These are phyloP conservation scores for Prosopocoilus inquinatus DNA, from an alignment of 2,888 invertebrate genomes.

Conservation along the genomic window DNA sequence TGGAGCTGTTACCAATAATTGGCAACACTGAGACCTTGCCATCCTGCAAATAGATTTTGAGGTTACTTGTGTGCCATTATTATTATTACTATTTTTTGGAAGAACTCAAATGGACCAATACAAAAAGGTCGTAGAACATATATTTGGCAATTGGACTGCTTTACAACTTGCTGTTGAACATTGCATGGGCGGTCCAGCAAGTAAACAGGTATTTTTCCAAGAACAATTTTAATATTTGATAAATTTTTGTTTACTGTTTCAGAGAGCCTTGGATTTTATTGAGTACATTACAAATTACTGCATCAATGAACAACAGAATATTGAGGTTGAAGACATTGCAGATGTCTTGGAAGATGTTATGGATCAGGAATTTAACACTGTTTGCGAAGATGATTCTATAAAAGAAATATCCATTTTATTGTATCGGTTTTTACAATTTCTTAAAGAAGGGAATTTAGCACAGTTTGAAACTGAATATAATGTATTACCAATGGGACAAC, in stretches of 20 bases:
- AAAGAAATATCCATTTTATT: constrained; percentile 62
- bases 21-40: not conserved
- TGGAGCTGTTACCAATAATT: too few relatives aligned
- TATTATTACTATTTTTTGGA: not conserved
- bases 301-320: constrained; percentile 55
- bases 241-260: constrained; percentile 23
- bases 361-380: constrained; percentile 72
- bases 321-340: constrained; percentile 59
- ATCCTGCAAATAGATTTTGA: too few relatives aligned
- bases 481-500: constrained; percentile 52
- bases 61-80: too few relatives aligned
- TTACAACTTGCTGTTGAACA: constrained; percentile 70
- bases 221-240: not conserved
- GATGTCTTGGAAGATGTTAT: constrained; percentile 68
- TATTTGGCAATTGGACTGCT: constrained; percentile 72
- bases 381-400: constrained; percentile 70
- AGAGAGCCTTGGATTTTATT: constrained; percentile 65
- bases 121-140: constrained; percentile 61
- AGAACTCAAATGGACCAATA: constrained; percentile 49
- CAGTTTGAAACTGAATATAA: constrained; percentile 59
- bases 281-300: constrained; percentile 65
- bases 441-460: constrained; percentile 57
- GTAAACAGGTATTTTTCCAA: constrained; percentile 59
- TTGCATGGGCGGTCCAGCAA: constrained; percentile 69
- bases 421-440: constrained; percentile 56